A percentile compares a stretch with the other conserved stretches of the same genome.
These are phyloP conservation scores for Pelusios castaneus DNA, from an alignment of 2,113 vertebrate species.

Conservation along the genomic window DNA sequence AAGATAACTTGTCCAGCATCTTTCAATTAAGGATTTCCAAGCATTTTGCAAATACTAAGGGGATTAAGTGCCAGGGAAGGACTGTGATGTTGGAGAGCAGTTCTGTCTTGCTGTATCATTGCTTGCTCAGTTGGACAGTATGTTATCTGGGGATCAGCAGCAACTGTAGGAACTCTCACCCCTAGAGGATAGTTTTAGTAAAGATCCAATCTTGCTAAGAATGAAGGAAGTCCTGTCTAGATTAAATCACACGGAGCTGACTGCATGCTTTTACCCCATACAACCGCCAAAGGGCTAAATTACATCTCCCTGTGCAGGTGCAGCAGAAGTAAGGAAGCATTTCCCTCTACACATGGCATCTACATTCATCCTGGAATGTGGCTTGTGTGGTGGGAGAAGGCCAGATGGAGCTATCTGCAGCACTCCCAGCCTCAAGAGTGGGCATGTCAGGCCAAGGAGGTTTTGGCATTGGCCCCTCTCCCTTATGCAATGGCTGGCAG, in stretches of 20 bases:
- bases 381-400: not conserved
- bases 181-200: not conserved
- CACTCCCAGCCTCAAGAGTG: not conserved
- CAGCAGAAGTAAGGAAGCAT: not conserved
- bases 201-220: not conserved
- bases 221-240: not conserved
- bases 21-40: not conserved
- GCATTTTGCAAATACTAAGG: not conserved
- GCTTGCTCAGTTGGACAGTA: not conserved
- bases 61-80: not conserved
- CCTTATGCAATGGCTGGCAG: not conserved
- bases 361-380: not conserved
- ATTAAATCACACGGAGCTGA: not conserved
- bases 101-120: not conserved
- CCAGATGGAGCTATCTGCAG: not conserved
- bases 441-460: not conserved
- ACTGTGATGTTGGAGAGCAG: not conserved
- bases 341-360: not conserved
- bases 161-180: not conserved
- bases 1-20: not conserved
- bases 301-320: not conserved
- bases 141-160: not conserved
- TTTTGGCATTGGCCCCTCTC: not conserved
- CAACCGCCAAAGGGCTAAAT: not conserved
- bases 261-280: not conserved